Percentiles rank a stretch among this genome's conserved stretches.
These are phyloP conservation scores for pig (Sus scrofa) DNA, from an alignment of 2,113 vertebrate species.

Conservation along the genomic window DNA sequence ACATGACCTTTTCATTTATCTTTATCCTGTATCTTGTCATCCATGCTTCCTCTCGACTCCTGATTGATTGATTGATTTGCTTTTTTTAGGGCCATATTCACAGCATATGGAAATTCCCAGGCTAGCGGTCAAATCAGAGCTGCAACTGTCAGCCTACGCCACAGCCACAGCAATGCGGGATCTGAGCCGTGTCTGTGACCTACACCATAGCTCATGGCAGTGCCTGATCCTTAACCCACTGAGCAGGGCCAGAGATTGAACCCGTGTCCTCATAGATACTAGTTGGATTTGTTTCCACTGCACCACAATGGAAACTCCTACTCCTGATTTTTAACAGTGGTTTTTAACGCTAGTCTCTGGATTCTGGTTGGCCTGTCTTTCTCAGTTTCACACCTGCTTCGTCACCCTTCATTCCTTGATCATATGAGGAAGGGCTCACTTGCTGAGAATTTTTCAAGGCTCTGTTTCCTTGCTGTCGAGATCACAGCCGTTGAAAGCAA, in stretches of 20 bases:
- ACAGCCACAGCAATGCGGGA: no score
- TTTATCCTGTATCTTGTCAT: fast-evolving
- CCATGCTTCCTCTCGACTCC: neutral
- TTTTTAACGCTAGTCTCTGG: neutral
- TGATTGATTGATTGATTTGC: neutral
- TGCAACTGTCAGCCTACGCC: no score
- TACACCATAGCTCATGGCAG: no score
- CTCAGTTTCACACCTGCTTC: neutral
- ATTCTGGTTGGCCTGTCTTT: neutral
- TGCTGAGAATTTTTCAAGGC: neutral
- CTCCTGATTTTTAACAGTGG: neutral
- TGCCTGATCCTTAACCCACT: no score
- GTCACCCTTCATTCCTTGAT: neutral
- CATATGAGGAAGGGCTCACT: neutral
- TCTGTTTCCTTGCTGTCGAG: neutral
- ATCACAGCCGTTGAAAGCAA: neutral
- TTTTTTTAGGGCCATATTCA: no score
- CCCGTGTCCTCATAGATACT: no score
- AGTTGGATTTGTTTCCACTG: no score
- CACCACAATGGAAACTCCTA: no score
- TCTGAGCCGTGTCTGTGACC: no score
- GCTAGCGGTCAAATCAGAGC: no score
- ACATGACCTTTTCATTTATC: neutral
- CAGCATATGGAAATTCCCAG: no score
- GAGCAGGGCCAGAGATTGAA: no score